These are phyloP conservation scores for Epinotia brunnichana DNA, from an alignment of 2,888 invertebrate species.

Conservation along the genomic window DNA sequence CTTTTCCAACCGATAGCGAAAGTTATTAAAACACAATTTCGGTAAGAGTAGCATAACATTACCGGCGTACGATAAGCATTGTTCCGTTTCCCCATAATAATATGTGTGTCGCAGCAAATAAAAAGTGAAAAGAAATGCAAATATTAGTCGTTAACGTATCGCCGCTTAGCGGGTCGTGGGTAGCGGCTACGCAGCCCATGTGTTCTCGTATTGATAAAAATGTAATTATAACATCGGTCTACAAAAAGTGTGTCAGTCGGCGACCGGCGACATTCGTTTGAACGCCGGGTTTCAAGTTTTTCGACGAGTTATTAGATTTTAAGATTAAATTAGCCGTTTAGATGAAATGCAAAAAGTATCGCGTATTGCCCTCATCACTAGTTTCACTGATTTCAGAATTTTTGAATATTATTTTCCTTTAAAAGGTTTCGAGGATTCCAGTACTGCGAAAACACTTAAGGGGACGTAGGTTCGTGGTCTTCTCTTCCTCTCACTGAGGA, in stretches of 20 bases:
- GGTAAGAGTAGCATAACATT: constrained; percentile 35
- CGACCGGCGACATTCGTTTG: constrained; percentile 59
- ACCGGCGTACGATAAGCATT: constrained; percentile 36
- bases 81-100: constrained; percentile 39
- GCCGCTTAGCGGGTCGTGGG: constrained; percentile 9
- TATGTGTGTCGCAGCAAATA: constrained; percentile 47
- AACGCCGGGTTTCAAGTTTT: constrained; percentile 42
- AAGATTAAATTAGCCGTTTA: neutral
- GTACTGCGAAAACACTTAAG: too few species aligned
- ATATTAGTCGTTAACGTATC: constrained; percentile 48
- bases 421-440: too few species aligned
- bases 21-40: constrained; percentile 29
- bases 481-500: too few species aligned
- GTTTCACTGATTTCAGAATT: neutral
- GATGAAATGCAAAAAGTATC: neutral
- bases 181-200: constrained; percentile 47
- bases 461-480: too few species aligned
- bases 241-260: constrained; percentile 74
- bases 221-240: constrained; percentile 68
- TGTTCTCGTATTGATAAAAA: constrained; percentile 56
- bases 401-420: too few species aligned
- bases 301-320: constrained; percentile 27
- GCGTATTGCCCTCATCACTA: neutral
- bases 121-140: constrained; percentile 53
- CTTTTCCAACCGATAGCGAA: constrained; percentile 28